phyloP scores from a whole-genome alignment of 2,797 vertebrate genomes.

The Chiroxiphia lanceolata region DNA sequence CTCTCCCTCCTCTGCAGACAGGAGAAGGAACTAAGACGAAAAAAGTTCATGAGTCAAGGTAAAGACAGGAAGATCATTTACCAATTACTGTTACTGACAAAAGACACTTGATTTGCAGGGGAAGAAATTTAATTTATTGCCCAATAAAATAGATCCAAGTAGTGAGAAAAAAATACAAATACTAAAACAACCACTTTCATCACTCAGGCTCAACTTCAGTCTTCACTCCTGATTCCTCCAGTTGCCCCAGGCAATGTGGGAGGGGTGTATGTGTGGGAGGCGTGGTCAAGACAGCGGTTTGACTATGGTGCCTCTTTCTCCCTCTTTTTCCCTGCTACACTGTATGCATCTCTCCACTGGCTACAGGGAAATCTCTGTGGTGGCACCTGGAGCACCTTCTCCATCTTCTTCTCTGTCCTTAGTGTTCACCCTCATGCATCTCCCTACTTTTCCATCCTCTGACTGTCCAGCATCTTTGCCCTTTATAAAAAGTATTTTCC shows the following conservation, averaged over 20 bases:
- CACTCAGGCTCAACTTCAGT: not conserved
- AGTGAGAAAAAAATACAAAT: not conserved
- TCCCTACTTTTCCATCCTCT: rapidly evolving
- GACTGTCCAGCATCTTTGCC: not conserved
- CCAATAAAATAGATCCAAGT: not conserved
- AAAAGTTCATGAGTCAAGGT: not conserved
- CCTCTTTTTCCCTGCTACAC: not conserved
- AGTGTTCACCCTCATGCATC: not conserved
- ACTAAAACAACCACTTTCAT: not conserved
- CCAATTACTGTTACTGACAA: not conserved
- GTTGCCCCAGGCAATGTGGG: rapidly evolving
- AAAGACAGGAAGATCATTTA: not conserved
- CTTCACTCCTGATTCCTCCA: not conserved
- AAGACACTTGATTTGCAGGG: not conserved
- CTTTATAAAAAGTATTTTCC: not conserved
- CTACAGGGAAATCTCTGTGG: not conserved
- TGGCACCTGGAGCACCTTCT: not conserved
- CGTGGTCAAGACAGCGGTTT: not conserved
- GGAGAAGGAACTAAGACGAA: not conserved
- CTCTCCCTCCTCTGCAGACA: not conserved
- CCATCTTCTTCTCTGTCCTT: not conserved
- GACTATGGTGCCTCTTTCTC: not conserved
- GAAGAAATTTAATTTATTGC: not conserved
- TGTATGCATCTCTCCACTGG: not conserved
- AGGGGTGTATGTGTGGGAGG: rapidly evolving